Evolutionary conservation across 2,113 vertebrate species (phyloP).

Genomic region (Hemibagrus wyckioides): DNA sequence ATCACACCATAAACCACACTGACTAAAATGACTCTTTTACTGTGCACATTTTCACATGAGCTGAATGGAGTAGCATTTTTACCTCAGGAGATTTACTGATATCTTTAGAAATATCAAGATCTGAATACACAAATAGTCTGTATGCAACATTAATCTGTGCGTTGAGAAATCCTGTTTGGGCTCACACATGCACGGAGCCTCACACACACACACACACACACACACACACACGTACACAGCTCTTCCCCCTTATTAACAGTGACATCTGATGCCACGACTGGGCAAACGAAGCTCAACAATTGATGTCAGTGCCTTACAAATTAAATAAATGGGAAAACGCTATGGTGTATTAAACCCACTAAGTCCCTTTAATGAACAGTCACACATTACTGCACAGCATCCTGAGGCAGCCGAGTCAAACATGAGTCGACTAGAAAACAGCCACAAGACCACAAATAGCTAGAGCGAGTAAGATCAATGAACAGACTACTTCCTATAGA

Average conservation of each 20-base stretch:
- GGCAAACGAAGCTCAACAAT: conserved; percentile 82
- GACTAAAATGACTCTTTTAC: background rate
- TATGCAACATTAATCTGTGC: background rate
- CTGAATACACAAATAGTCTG: background rate
- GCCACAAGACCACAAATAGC: conserved; percentile 49
- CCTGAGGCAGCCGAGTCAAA: conserved; percentile 64
- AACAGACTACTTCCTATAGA: conserved; percentile 58
- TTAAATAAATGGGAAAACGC: conserved; percentile 79
- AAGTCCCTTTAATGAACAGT: conserved; percentile 72
- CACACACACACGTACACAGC: conserved; percentile 64
- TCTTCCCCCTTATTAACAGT: conserved; percentile 69
- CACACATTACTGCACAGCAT: conserved; percentile 58
- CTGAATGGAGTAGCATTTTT: background rate
- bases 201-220: conserved; percentile 44
- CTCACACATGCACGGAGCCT: conserved; percentile 8
- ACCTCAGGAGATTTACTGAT: background rate
- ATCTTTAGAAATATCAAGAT: background rate
- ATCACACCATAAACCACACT: background rate
- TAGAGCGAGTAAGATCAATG: conserved; percentile 57
- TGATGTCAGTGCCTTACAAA: conserved; percentile 82
- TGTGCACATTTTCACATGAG: background rate
- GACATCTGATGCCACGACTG: conserved; percentile 78
- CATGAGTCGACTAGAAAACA: conserved; percentile 62
- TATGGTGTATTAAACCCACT: conserved; percentile 78
- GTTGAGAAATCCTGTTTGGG: background rate